Evolutionary conservation across 2,888 invertebrate species (phyloP).

Genomic region (Choristoneura rosaceana): DNA sequence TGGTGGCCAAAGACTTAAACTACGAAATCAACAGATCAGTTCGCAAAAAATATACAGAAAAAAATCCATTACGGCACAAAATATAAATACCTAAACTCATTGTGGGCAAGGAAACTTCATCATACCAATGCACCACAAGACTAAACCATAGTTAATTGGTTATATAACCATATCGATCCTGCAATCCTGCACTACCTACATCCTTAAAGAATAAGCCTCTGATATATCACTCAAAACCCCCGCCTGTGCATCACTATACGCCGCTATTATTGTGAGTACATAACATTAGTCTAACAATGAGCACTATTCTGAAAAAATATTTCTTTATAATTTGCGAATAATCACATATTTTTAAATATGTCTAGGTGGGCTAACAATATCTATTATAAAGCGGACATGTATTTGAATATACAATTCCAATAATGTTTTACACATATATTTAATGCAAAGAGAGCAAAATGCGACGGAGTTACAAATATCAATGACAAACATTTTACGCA

Average conservation of each 20-base stretch:
- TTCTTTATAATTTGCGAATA: slow-evolving; percentile 74
- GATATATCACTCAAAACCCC: slow-evolving; percentile 45
- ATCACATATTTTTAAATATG: slow-evolving; percentile 70
- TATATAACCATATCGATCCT: slow-evolving; percentile 8
- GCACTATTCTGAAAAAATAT: slow-evolving; percentile 81
- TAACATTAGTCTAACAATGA: slow-evolving; percentile 61
- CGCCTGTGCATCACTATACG: slow-evolving; percentile 58
- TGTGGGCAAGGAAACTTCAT: background rate
- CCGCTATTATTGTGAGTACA: slow-evolving; percentile 47
- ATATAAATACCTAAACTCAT: background rate
- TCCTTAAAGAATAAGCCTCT: slow-evolving; percentile 55
- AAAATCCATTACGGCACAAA: background rate
- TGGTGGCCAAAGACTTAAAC: background rate
- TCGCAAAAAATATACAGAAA: background rate
- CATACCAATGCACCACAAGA: slow-evolving; percentile 4
- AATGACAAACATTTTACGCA: slow-evolving; percentile 51
- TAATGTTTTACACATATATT: slow-evolving; percentile 55
- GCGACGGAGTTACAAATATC: slow-evolving; percentile 60
- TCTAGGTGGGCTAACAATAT: slow-evolving; percentile 71
- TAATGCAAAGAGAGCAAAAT: slow-evolving; percentile 55
- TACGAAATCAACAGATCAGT: background rate
- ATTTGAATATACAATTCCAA: slow-evolving; percentile 65
- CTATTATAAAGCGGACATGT: slow-evolving; percentile 68
- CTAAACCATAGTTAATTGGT: slow-evolving; percentile 4
- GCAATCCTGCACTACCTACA: slow-evolving; percentile 46